Base-by-base conservation (phyloP, 2,888 invertebrate genomes). In the Portevinia maculata region DNA sequence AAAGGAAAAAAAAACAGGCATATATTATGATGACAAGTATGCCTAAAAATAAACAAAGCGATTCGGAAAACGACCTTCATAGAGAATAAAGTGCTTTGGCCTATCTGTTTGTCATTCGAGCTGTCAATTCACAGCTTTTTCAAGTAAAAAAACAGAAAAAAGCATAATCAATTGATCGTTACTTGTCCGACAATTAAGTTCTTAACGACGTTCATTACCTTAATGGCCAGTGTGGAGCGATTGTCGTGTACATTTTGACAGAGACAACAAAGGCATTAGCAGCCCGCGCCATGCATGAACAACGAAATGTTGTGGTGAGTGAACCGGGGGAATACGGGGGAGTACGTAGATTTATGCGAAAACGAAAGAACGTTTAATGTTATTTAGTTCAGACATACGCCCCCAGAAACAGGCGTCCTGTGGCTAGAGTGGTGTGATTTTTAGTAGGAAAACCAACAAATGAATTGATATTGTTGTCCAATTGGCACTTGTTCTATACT, bases 231-330 rank as follows among this genome's bases (percentile, higher is more conserved):
- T 9, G 13, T 17, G 17, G 19, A 37, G 37, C 39, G 28, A 41
- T 69, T 50, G 48, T 39, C 37, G 59, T 39, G 50, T 50, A 19
- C 59, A 70, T 30, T 70, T 39, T 50, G 50, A 30, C 32, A 24
- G 21, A 24, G 28, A 59, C 59, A 50, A 59, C 59, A 30, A 70
- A 70, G 41, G 30, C 70, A 59, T 39, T 41, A 55, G 67, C 28
- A 28, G 46, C 24, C 44, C 6, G 30, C 44, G 44, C n/a, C 30
- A 32, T 30, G 19, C 24, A 24, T 24, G 24, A 24, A 39, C n/a
- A 13, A 15, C 15, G 13, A 13, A 15, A 39, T 39, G 39, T 39
- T 15, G 39, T 39, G 17, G n/a, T 17, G 13, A 17, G 30, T 44
- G 39, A n/a, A 4, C 3, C n/a, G 34, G 3, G 11, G 28, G 28